Evolutionary conservation across 2,797 vertebrate genomes (phyloP).

Genomic region (Momotus momota): DNA sequence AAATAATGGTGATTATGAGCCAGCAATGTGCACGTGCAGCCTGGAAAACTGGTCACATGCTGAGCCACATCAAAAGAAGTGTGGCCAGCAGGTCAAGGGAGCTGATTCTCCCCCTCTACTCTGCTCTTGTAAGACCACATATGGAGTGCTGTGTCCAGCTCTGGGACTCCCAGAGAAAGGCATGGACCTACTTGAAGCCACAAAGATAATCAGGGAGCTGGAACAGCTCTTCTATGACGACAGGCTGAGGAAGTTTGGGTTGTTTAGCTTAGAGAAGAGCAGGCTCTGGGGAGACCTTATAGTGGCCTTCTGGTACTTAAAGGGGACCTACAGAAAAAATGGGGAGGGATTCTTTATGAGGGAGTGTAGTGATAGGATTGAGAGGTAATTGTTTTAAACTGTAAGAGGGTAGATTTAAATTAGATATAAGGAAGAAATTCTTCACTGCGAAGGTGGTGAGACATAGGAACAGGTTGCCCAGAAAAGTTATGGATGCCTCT

Average conservation of each 20-base stretch:
- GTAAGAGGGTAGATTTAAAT: neutral
- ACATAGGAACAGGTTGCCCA: neutral
- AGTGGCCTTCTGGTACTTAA: neutral
- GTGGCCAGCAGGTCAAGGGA: neutral
- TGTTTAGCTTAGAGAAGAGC: neutral
- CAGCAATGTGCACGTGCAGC: neutral
- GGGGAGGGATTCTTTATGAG: neutral
- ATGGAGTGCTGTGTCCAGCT: neutral
- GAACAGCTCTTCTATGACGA: neutral
- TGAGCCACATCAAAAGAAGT: neutral
- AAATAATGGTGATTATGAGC: neutral
- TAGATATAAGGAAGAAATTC: neutral
- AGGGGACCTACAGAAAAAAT: neutral
- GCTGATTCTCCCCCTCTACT: neutral
- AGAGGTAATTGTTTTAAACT: neutral
- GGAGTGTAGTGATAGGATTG: neutral
- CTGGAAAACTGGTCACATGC: neutral
- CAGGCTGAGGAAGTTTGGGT: neutral
- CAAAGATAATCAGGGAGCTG: neutral
- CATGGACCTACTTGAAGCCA: neutral
- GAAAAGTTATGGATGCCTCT: neutral
- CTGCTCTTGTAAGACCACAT: neutral
- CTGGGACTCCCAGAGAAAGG: neutral
- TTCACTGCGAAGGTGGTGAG: neutral
- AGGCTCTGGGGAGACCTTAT: neutral